These are phyloP conservation scores for Neuroterus valhalla DNA, from an alignment of 1,140 invertebrate genomes.

Conservation along the genomic window DNA sequence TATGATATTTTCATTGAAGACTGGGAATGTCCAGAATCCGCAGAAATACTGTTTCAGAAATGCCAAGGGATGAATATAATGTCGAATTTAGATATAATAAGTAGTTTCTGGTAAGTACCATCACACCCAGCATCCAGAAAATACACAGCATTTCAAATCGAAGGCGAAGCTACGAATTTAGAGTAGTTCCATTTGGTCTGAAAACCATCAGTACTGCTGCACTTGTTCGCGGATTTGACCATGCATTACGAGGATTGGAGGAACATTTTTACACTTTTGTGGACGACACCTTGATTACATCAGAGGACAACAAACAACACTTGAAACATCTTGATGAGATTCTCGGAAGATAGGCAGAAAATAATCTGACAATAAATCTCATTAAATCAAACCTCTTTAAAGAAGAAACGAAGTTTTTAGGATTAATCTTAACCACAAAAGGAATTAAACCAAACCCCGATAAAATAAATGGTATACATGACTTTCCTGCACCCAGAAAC, in stretches of 20 bases:
- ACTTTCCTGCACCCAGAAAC: too few species aligned
- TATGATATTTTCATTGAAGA: slow-evolving; percentile 55
- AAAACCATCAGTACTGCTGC: slow-evolving; percentile 57
- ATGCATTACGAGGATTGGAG: neutral
- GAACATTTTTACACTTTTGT: slow-evolving; percentile 42
- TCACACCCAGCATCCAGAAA: slow-evolving; percentile 49
- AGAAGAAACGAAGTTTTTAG: too few species aligned
- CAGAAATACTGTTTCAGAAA: slow-evolving; percentile 52
- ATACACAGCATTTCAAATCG: slow-evolving; percentile 60
- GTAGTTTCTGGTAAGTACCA: slow-evolving; percentile 63
- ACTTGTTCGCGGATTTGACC: slow-evolving; percentile 44
- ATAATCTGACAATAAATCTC: slow-evolving; percentile 10
- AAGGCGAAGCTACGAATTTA: slow-evolving; percentile 56
- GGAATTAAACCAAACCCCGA: slow-evolving; percentile 47
- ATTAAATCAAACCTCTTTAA: neutral
- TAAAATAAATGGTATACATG: slow-evolving; percentile 45
- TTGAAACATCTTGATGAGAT: slow-evolving; percentile 42
- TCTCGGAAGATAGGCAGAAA: neutral
- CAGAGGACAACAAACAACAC: slow-evolving; percentile 40
- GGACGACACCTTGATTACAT: slow-evolving; percentile 47
- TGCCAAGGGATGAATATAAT: slow-evolving; percentile 45
- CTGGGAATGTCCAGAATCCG: too few species aligned
- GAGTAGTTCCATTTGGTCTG: slow-evolving; percentile 58
- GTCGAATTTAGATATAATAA: too few species aligned
- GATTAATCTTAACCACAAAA: slow-evolving; percentile 40